These are phyloP conservation scores for Tragelaphus strepsiceros DNA, from an alignment of 2,113 vertebrate genomes.

Conservation along the genomic window DNA sequence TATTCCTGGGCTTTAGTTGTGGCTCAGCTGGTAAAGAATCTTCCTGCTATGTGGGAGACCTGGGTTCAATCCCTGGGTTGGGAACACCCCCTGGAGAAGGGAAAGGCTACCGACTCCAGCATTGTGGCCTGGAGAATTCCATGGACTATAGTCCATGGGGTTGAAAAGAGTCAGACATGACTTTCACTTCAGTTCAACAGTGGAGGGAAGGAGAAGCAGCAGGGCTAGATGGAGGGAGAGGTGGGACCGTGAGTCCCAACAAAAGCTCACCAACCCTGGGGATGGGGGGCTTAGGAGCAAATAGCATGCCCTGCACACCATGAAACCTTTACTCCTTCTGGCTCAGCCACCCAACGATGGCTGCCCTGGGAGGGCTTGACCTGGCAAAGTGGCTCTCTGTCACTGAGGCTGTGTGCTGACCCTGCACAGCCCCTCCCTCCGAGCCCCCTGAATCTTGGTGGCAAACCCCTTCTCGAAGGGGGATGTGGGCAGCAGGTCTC, in stretches of 20 bases:
- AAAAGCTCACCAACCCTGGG: neutral
- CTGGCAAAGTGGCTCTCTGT: neutral
- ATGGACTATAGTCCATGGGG: neutral
- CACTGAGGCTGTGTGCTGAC: neutral
- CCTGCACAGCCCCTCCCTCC: neutral
- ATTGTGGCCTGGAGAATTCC: neutral
- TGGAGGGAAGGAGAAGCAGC: neutral
- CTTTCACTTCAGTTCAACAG: neutral
- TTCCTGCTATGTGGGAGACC: neutral
- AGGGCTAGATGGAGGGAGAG: neutral
- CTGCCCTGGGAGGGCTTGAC: neutral
- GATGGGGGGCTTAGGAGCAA: neutral
- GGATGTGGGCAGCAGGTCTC: neutral
- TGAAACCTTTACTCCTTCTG: no score
- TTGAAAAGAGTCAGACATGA: neutral
- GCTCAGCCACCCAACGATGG: neutral
- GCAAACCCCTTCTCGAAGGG: neutral
- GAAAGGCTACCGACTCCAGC: neutral
- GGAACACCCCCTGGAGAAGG: neutral
- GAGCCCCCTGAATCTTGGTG: neutral
- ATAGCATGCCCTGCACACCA: neutral
- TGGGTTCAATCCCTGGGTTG: neutral
- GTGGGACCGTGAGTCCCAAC: neutral
- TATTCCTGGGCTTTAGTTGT: neutral
- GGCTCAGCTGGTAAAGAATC: neutral